These are phyloP conservation scores for Taphrorychus bicolor DNA, from an alignment of 2,888 invertebrate species.

Conservation along the genomic window DNA sequence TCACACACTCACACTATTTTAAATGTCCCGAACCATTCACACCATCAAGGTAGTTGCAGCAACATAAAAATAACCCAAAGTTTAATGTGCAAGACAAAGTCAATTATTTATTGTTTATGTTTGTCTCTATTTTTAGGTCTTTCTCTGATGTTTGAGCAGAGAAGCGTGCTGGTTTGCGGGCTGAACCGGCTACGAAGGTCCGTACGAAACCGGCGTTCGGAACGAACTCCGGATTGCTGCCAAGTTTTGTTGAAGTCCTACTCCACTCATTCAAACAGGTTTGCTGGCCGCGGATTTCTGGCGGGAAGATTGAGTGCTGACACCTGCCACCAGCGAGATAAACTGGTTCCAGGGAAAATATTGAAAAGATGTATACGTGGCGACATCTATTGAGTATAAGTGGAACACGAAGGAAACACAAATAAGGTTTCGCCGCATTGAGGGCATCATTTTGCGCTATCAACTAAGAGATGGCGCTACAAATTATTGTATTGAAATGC, in stretches of 20 bases:
- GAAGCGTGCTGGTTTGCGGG: constrained; percentile 28
- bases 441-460: no score
- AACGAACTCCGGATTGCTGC: constrained; percentile 28
- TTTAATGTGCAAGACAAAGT: constrained; percentile 21
- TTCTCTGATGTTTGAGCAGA: constrained; percentile 22
- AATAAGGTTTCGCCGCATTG: no score
- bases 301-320: constrained; percentile 16
- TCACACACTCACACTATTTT: constrained; percentile 33
- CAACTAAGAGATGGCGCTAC: no score
- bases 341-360: not conserved
- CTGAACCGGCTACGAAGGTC: constrained; percentile 20
- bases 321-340: not conserved
- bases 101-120: constrained; percentile 16
- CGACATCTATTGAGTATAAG: no score
- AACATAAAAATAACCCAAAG: constrained; percentile 27
- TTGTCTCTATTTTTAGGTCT: constrained; percentile 27
- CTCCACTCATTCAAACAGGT: constrained; percentile 34
- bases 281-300: not conserved
- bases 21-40: constrained; percentile 21
- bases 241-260: constrained; percentile 22
- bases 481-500: no score
- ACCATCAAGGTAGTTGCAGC: constrained; percentile 19
- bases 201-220: constrained; percentile 29
- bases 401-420: no score
- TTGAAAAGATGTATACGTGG: not conserved